Evolutionary conservation across 1,140 invertebrate species (phyloP), one percentile per base, ranked within the genome.

Genomic region (Dreissena rostriformis): DNA sequence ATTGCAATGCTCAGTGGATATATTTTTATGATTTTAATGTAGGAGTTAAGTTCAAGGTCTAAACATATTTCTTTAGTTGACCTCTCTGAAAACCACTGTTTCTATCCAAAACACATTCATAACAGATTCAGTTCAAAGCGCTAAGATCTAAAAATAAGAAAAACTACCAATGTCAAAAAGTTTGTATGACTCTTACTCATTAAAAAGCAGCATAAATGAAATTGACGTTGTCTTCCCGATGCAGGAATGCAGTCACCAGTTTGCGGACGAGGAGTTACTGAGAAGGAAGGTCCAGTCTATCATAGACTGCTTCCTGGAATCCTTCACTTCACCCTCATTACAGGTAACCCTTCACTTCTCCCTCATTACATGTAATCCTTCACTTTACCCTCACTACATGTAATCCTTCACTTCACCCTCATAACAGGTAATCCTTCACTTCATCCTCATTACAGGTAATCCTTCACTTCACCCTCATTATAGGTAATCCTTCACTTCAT

Each of bases 271-370:
- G 29, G 93, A 93, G 73, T 84, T 93, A 51, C 73, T 93, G 39
- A 89, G 89, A 61, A 79, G 88, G 53, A 93, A 93, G 86, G 91
- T 92, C n/a, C 92, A 92, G 82, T 89, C 92, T 14, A 88, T 93
- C 14, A 86, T 92, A 26, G 92, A 93, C 26, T 91, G 91, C 85
- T 93, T 93, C 77, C 84, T 93, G n/a, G 93, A 93, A 28, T 93
- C 90, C 26, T 85, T 88, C 24, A 88, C 88, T 39, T 89, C 86
- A 55, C 93, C 93, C 12, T 66, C 89, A 26, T 73, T 91, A 66
- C 92, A 93, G 91, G 92, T 92, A 90, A 78, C 12, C 12, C 11
- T 57, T 39, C 15, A 19, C 22, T 72, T 49, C 52, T 12, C 39
- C 39, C 39, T 2, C 8, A 39, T 39, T 63, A 63, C 19, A 63